These are phyloP conservation scores for Scelioninae gen. 1 DNA, from an alignment of 2,888 invertebrate species.

Conservation along the genomic window DNA sequence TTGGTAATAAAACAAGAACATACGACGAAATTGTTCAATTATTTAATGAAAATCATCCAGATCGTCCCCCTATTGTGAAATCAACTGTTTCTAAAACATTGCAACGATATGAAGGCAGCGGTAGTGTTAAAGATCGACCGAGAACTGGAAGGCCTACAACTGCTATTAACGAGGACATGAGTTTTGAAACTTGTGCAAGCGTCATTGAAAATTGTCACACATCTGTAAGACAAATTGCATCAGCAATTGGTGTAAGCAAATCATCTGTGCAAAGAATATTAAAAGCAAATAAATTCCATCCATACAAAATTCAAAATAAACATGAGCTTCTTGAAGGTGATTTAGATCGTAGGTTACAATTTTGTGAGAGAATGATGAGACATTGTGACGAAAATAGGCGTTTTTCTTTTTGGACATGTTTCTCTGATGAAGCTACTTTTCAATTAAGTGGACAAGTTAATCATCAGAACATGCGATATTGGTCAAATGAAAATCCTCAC, in stretches of 20 bases:
- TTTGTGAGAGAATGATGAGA: slow-evolving; percentile 34
- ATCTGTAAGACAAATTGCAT: slow-evolving; percentile 39
- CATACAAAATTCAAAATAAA: slow-evolving; percentile 24
- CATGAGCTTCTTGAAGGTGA: slow-evolving; percentile 33
- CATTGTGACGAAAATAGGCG: slow-evolving; percentile 29
- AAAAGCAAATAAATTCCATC: slow-evolving; percentile 24
- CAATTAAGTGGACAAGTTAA: slow-evolving; percentile 24
- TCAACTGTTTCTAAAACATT: slow-evolving; percentile 31
- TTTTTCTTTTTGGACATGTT: slow-evolving; percentile 32
- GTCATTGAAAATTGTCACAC: slow-evolving; percentile 38
- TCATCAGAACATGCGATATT: slow-evolving; percentile 37
- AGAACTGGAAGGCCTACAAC: slow-evolving; percentile 45
- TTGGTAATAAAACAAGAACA: slow-evolving; percentile 25
- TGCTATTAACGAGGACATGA: slow-evolving; percentile 36
- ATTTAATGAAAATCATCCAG: slow-evolving; percentile 23
- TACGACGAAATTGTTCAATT: slow-evolving; percentile 19
- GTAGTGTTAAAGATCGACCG: slow-evolving; percentile 29
- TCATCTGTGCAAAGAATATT: slow-evolving; percentile 44
- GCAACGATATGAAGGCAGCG: slow-evolving; percentile 20
- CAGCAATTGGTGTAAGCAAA: slow-evolving; percentile 48
- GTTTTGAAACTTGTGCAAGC: slow-evolving; percentile 32
- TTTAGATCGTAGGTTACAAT: slow-evolving; percentile 13
- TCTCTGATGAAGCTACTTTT: slow-evolving; percentile 25
- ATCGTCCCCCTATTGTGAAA: slow-evolving; percentile 7
- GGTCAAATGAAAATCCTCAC: slow-evolving; percentile 18